Evolutionary conservation across 2,113 vertebrate genomes (phyloP).

Genomic region (Actenoides hombroni): DNA sequence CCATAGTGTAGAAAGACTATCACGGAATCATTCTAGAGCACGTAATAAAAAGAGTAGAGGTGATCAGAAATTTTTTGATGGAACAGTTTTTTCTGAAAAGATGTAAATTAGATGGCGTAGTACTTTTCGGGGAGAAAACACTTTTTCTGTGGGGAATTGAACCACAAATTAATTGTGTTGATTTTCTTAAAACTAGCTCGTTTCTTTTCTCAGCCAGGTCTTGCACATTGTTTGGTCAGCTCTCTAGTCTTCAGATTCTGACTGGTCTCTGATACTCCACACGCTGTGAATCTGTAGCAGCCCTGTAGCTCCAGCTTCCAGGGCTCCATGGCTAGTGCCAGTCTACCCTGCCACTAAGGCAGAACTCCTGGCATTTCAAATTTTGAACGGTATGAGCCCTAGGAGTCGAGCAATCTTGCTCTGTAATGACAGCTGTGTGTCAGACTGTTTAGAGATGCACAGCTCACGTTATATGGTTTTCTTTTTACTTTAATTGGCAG

Average conservation of each 20-base stretch:
- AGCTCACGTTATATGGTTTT: not conserved
- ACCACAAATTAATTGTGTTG: not conserved
- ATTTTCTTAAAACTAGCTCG: not conserved
- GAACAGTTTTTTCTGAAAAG: not conserved
- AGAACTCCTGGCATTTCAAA: not conserved
- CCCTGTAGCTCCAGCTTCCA: not conserved
- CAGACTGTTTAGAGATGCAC: not conserved
- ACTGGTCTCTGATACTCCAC: fast-evolving
- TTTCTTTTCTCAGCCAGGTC: not conserved
- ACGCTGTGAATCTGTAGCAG: not conserved
- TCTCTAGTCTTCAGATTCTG: fast-evolving
- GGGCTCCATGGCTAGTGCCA: not conserved
- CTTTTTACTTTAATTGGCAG: not conserved
- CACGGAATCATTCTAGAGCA: not conserved
- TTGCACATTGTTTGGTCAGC: not conserved
- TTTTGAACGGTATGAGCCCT: not conserved
- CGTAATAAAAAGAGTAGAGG: not conserved
- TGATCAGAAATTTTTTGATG: not conserved
- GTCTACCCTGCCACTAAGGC: not conserved
- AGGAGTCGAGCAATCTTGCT: not conserved
- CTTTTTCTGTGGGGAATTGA: not conserved
- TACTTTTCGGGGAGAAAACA: not conserved
- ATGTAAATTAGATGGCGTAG: not conserved
- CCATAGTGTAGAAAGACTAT: not conserved
- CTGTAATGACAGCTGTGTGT: not conserved